Evolutionary conservation across 2,797 vertebrate genomes (phyloP).

Genomic region (Bradypus variegatus): DNA sequence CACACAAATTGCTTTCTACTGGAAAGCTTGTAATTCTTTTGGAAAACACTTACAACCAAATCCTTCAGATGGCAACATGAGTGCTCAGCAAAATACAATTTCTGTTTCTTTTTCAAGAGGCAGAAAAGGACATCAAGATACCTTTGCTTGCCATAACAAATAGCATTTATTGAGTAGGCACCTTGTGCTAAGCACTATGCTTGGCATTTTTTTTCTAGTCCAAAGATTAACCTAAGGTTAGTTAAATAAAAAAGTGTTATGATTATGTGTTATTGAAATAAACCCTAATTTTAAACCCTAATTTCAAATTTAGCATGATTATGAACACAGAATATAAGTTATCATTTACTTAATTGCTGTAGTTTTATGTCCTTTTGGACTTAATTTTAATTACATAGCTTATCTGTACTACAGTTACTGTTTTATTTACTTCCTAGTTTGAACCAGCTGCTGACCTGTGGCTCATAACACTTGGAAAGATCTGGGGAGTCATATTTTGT

Average conservation of each 20-base stretch:
- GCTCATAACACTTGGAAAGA: background rate
- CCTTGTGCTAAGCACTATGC: background rate
- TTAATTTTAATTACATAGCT: conserved; percentile 41
- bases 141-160: background rate
- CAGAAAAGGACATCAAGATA: conserved; percentile 14
- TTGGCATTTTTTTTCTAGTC: conserved; percentile 23
- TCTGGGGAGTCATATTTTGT: conserved; percentile 4
- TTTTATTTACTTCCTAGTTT: conserved; percentile 42
- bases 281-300: conserved; percentile 49
- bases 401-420: background rate
- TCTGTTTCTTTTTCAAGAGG: conserved; percentile 20
- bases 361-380: conserved; percentile 40
- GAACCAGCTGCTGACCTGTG: background rate
- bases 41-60: conserved; percentile 15
- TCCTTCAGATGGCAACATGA: background rate
- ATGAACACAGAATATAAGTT: conserved; percentile 9
- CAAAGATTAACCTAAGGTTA: conserved; percentile 48
- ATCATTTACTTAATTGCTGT: conserved; percentile 39
- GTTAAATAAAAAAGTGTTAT: conserved; percentile 34
- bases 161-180: background rate
- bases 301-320: conserved; percentile 49
- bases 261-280: conserved; percentile 50
- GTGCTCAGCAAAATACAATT: background rate
- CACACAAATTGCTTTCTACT: background rate
- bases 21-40: conserved; percentile 1